Evolutionary conservation across 2,797 vertebrate genomes (phyloP).

Genomic region (Antennarius maculatus): DNA sequence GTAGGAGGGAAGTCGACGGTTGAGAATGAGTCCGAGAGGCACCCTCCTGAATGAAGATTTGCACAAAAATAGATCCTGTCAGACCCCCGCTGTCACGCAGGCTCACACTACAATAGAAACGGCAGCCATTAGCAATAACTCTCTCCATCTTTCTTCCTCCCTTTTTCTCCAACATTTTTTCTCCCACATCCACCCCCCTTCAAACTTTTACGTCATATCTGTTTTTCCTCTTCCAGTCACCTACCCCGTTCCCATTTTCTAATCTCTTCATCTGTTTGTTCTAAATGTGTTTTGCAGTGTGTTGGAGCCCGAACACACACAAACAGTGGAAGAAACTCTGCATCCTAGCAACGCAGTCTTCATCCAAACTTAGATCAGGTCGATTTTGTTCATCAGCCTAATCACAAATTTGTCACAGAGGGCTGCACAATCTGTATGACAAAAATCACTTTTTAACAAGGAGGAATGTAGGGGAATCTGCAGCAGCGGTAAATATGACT

Average conservation of each 20-base stretch:
- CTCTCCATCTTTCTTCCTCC: slow-evolving; percentile 51
- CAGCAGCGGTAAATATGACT: too few relatives aligned
- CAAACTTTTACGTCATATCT: slow-evolving; percentile 25
- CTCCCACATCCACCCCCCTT: slow-evolving; percentile 17
- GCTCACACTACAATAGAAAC: slow-evolving; percentile 59
- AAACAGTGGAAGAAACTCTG: slow-evolving; percentile 1
- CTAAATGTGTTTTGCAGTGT: slow-evolving; percentile 10
- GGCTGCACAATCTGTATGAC: too few relatives aligned
- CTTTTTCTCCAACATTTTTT: slow-evolving; percentile 27
- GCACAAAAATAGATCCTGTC: slow-evolving; percentile 70
- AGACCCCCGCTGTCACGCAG: slow-evolving; percentile 59
- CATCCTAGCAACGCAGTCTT: too few relatives aligned
- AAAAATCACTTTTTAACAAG: too few relatives aligned
- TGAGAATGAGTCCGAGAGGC: slow-evolving; percentile 55
- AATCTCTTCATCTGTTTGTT: slow-evolving; percentile 60
- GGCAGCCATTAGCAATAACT: slow-evolving; percentile 64
- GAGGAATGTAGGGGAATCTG: too few relatives aligned
- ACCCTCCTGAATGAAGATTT: slow-evolving; percentile 72
- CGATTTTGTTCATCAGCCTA: too few relatives aligned
- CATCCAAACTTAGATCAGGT: too few relatives aligned
- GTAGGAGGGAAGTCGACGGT: slow-evolving; percentile 40
- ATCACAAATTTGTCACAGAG: too few relatives aligned
- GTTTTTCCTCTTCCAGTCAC: slow-evolving; percentile 26
- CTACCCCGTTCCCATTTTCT: slow-evolving; percentile 34
- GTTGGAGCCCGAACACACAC: not conserved